phyloP scores from a whole-genome alignment of 2,888 invertebrate genomes.

The Diploptera punctata region DNA sequence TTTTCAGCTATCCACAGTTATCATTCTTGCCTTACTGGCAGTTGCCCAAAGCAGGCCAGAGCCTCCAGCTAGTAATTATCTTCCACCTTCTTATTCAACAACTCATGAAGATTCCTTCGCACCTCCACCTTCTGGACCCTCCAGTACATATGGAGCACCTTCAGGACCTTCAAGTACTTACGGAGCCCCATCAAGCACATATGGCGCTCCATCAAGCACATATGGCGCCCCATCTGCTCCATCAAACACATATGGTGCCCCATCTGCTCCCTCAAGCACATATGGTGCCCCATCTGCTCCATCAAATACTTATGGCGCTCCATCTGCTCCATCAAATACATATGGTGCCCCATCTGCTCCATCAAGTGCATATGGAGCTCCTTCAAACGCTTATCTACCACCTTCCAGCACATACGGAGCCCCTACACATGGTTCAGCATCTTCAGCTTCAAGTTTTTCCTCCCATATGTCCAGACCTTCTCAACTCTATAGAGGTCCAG shows the following conservation, averaged over 20 bases:
- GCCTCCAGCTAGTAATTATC: slow-evolving; percentile 45
- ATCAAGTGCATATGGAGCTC: slow-evolving; percentile 13
- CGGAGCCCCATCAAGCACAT: slow-evolving; percentile 53
- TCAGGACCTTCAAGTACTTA: slow-evolving; percentile 31
- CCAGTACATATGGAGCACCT: slow-evolving; percentile 58
- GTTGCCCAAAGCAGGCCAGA: slow-evolving; percentile 48
- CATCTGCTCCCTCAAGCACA: slow-evolving; percentile 34
- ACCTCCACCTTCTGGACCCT: slow-evolving; percentile 49
- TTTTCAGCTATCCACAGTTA: slow-evolving; percentile 19
- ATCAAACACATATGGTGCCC: slow-evolving; percentile 59
- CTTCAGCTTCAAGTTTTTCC: too few species aligned
- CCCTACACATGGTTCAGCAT: neutral
- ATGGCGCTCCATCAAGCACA: slow-evolving; percentile 57
- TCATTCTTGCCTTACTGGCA: slow-evolving; percentile 38
- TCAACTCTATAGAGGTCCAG: slow-evolving; percentile 56
- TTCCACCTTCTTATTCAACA: slow-evolving; percentile 43
- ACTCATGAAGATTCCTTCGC: slow-evolving; percentile 45
- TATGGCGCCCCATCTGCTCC: slow-evolving; percentile 56
- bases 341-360: slow-evolving; percentile 50
- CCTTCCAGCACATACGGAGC: slow-evolving; percentile 16
- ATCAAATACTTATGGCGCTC: slow-evolving; percentile 53
- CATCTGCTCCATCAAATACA: slow-evolving; percentile 44
- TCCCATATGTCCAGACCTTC: slow-evolving; percentile 52
- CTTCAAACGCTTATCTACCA: neutral
- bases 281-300: slow-evolving; percentile 56